A percentile compares a stretch with the other conserved stretches of the same genome.
phyloP scores from a whole-genome alignment of 1,140 invertebrate species.

The Rhynchophorus ferrugineus region DNA sequence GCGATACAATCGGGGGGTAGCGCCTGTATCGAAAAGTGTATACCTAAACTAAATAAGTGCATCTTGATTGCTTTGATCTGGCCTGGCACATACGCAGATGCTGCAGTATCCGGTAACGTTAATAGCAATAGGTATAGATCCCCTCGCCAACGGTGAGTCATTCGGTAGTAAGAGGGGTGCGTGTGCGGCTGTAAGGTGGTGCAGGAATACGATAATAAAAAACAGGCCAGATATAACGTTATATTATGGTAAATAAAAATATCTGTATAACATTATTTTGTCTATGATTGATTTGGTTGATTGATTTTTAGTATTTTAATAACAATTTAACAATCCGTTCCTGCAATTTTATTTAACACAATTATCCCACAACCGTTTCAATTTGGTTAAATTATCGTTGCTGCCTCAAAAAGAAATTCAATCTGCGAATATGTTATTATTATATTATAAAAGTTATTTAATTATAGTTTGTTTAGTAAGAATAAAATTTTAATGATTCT shows the following conservation, averaged over 20 bases:
- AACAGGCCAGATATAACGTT: conserved; percentile 9
- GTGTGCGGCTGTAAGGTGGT: conserved; percentile 17
- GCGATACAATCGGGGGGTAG: conserved; percentile 10
- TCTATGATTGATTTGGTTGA: too few relatives aligned
- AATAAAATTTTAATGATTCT: too few relatives aligned
- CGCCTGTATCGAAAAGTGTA: conserved; percentile 25
- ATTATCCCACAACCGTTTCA: too few relatives aligned
- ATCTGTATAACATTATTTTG: too few relatives aligned
- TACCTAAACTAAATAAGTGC: conserved; percentile 41
- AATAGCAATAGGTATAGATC: conserved; percentile 38
- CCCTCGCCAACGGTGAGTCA: conserved; percentile 37
- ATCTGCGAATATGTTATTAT: too few relatives aligned
- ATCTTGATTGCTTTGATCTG: conserved; percentile 42
- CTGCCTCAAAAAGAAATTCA: too few relatives aligned
- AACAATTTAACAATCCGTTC: too few relatives aligned
- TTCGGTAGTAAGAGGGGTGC: conserved; percentile 38
- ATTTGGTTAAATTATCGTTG: too few relatives aligned
- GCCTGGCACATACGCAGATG: conserved; percentile 32
- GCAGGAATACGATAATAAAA: conserved; percentile 5
- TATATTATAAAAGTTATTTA: too few relatives aligned
- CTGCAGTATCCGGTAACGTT: conserved; percentile 41
- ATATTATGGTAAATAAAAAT: not conserved
- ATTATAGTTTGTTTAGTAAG: too few relatives aligned
- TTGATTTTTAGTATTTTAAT: too few relatives aligned
- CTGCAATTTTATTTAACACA: too few relatives aligned